Evolutionary conservation across 2,888 invertebrate species (phyloP), one percentile per base, ranked within the genome.

Genomic region (Aspidiotus rigidus): DNA sequence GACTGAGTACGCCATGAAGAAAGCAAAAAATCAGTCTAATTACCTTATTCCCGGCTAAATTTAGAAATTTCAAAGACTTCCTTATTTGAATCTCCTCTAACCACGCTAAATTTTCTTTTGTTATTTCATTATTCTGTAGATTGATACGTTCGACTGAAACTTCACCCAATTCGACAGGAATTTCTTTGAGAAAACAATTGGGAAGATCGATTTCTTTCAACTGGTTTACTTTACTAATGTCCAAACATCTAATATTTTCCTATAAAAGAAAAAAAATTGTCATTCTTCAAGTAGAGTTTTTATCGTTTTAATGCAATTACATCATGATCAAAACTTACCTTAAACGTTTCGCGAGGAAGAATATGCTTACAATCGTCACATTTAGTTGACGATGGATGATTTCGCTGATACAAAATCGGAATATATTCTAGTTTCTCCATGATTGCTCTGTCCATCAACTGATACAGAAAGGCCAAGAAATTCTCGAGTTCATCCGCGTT

Each of bases 11-110:
- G 8, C 15, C 7, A 39, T 44, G 13, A 17, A 7, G 11, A 44
- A 8, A 17, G 6, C 15, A 7, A 0, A 16, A 11, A 49, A 49
- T n/a, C 49, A 49, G 10, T 11, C 1, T 15, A 59, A 17, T 28
- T 42, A 67, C 67, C 11, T 67, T 67, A 15, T 67, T 67, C 39
- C 53, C 67, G 17, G 67, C 60, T 53, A 67, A 49, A 67, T 67
- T 67, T 39, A 67, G 57, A 57, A 40, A 67, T 44, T 60, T 44
- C 17, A 67, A 67, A 53, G 67, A 67, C 15, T 49, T 60, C 44
- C 67, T 44, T 8, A 67, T 59, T 5, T 59, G 59, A 16, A 60
- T 42, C 39, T 60, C 67, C n/a, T 67, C 39, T 39, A 67, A 53
- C 67, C 67, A 67, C 0, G 44, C 7, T 10, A 67, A 44, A 60